Evolutionary conservation across 2,113 vertebrate species (phyloP).

Genomic region (Rhipidura dahli): DNA sequence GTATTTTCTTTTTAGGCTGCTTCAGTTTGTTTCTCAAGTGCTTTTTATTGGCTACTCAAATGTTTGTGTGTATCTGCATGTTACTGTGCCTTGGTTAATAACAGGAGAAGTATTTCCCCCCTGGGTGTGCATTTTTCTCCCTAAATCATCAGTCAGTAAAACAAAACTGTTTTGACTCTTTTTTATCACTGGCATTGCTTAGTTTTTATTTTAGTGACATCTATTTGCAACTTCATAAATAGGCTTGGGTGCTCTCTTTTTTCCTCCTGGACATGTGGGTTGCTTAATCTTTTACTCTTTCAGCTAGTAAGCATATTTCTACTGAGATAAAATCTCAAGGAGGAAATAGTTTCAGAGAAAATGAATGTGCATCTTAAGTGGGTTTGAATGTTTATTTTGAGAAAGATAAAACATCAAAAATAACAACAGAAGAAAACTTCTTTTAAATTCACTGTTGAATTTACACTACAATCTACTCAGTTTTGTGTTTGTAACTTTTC

Average conservation of each 20-base stretch:
- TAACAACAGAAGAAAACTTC: rapidly evolving
- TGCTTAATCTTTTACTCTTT: constrained; percentile 29
- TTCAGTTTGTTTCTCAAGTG: neutral
- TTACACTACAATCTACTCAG: neutral
- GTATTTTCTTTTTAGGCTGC: neutral
- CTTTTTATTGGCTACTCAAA: constrained; percentile 3
- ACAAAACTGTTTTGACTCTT: neutral
- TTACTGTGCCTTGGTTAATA: constrained; percentile 5
- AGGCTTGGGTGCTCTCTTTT: neutral
- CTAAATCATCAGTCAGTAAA: neutral
- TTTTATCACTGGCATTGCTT: neutral
- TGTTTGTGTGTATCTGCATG: constrained; percentile 8
- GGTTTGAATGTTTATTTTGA: neutral
- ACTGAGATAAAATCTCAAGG: constrained; percentile 43
- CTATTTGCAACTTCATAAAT: neutral
- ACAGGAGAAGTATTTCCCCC: constrained; percentile 18
- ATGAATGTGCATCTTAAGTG: neutral
- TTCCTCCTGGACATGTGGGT: neutral
- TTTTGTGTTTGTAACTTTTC: neutral
- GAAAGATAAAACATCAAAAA: neutral
- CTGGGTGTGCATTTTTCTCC: neutral
- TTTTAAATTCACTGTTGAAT: neutral
- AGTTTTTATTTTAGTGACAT: neutral
- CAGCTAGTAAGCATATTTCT: neutral
- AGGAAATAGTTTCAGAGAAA: constrained; percentile 27